A percentile compares a stretch with the other conserved stretches of the same genome.
phyloP scores from a whole-genome alignment of 2,113 vertebrate genomes.

The Cavia porcellus region DNA sequence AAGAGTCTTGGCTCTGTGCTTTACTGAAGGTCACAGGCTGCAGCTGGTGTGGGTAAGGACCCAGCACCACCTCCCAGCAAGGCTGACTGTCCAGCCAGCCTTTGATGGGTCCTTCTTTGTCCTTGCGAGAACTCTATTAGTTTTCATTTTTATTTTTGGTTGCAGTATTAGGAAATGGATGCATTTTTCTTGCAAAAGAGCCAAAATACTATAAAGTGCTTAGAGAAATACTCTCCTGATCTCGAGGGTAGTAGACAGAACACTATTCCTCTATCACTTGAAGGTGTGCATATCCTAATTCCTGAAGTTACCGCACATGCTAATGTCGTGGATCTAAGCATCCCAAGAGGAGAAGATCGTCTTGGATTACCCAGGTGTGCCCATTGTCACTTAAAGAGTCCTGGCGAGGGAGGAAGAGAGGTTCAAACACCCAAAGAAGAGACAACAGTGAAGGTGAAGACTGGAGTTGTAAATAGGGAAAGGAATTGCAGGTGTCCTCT shows the following conservation, averaged over 20 bases:
- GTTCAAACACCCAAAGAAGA: neutral
- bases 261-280: no score
- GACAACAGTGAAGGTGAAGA: no score
- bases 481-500: neutral
- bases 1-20: neutral
- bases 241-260: neutral
- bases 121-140: neutral
- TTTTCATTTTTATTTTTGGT: neutral
- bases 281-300: neutral
- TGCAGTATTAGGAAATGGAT: neutral
- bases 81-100: neutral
- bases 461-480: neutral
- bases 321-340: no score
- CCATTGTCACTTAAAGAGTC: neutral
- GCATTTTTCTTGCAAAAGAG: neutral
- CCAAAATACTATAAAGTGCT: neutral
- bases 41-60: no score
- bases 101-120: neutral
- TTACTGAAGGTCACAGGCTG: neutral
- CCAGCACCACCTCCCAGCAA: rapidly evolving
- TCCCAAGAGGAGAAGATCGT: neutral
- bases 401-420: neutral
- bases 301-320: no score
- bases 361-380: neutral
- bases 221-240: neutral